Evolutionary conservation across 2,888 invertebrate species (phyloP).

Genomic region (Augiades crinisus): DNA sequence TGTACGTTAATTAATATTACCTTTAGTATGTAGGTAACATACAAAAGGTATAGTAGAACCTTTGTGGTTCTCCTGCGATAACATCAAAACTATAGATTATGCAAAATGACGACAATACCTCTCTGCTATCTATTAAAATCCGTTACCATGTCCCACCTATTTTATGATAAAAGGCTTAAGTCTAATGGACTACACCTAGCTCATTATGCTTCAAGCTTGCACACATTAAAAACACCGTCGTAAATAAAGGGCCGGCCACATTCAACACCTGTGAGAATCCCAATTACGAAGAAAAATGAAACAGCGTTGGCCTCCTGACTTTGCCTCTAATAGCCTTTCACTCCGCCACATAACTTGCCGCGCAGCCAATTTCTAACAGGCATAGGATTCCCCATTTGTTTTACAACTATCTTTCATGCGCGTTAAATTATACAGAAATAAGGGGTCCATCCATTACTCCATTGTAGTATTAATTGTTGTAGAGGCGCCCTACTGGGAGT

Average conservation of each 20-base stretch:
- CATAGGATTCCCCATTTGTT: slow-evolving; percentile 20
- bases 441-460: slow-evolving; percentile 36
- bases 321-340: slow-evolving; percentile 20
- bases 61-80: no score
- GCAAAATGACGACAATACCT: no score
- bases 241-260: slow-evolving; percentile 5
- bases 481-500: slow-evolving; percentile 54
- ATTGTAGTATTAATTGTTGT: slow-evolving; percentile 57
- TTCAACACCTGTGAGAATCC: slow-evolving; percentile 17
- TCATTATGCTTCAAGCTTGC: neutral
- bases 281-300: slow-evolving; percentile 26
- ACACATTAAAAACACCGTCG: neutral
- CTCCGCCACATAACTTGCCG: slow-evolving; percentile 1
- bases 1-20: no score
- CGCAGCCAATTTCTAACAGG: slow-evolving; percentile 14
- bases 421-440: slow-evolving; percentile 33
- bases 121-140: no score
- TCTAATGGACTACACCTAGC: neutral
- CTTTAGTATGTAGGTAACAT: no score
- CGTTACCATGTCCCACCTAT: no score
- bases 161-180: no score
- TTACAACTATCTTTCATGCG: slow-evolving; percentile 24
- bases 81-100: no score
- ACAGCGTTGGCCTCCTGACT: slow-evolving; percentile 17
- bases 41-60: no score